phyloP scores from a whole-genome alignment of 1,140 invertebrate species.

The Tetramorium alpestre region DNA sequence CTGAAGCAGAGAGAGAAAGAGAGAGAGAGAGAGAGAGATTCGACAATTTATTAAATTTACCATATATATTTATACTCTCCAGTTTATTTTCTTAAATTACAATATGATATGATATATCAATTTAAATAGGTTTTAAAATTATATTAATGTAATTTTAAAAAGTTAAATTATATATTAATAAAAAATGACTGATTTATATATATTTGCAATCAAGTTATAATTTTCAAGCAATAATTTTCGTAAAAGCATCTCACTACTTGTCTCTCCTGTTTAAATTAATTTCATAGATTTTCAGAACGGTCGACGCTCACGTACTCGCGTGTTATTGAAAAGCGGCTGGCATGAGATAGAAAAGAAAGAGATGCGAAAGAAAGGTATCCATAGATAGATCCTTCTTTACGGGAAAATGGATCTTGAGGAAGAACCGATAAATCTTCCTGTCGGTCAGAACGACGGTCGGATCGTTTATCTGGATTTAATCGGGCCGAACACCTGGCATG shows the following conservation, averaged over 20 bases:
- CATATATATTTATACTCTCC: background rate
- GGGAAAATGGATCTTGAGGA: conserved; percentile 64
- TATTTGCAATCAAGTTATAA: background rate
- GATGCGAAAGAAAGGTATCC: conserved; percentile 58
- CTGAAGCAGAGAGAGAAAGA: background rate
- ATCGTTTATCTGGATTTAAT: conserved; percentile 76
- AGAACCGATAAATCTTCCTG: conserved; percentile 73
- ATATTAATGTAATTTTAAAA: background rate
- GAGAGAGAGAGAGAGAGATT: too few relatives aligned
- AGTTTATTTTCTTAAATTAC: background rate
- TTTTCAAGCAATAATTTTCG: background rate
- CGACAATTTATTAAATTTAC: background rate
- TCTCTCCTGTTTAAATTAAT: conserved; percentile 46
- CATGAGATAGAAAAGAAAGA: conserved; percentile 45
- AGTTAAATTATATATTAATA: conserved; percentile 1
- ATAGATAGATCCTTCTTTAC: conserved; percentile 68
- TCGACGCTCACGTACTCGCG: conserved; percentile 16
- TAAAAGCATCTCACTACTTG: background rate
- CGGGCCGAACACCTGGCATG: conserved; percentile 70
- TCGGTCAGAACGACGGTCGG: conserved; percentile 66
- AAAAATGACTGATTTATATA: background rate
- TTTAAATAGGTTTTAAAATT: background rate
- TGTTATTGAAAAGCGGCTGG: conserved; percentile 40
- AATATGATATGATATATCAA: background rate
- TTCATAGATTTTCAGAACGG: background rate